Conservation (phyloP, 2,888 invertebrate species). For the Archips crataeganus region DNA sequence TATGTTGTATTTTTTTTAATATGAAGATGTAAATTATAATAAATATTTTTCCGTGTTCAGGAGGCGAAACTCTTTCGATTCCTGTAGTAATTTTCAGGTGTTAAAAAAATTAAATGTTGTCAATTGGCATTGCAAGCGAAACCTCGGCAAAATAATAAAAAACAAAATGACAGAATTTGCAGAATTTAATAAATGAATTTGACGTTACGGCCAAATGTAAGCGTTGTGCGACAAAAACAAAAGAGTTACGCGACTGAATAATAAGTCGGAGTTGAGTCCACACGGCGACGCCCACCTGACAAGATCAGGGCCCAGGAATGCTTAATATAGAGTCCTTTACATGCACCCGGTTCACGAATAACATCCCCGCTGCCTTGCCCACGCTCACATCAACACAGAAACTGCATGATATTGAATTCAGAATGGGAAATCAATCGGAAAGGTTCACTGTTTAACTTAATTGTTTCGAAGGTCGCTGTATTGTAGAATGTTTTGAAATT, state of each 20-base stretch:
- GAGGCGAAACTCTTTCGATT: too few species aligned
- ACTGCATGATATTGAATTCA: conserved; percentile 51
- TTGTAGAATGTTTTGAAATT: background rate
- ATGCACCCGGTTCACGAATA: conserved; percentile 80
- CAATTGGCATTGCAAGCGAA: too few species aligned
- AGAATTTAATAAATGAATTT: conserved; percentile 79
- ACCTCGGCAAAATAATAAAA: too few species aligned
- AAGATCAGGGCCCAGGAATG: conserved; percentile 81
- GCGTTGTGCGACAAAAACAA: conserved; percentile 71
- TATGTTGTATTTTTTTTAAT: too few species aligned
- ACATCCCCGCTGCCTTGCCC: conserved; percentile 69
- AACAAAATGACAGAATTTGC: background rate
- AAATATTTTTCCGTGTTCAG: too few species aligned
- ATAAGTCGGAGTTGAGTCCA: conserved; percentile 80
- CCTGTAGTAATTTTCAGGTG: too few species aligned
- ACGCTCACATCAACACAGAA: conserved; percentile 55
- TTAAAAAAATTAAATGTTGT: too few species aligned
- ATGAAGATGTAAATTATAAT: too few species aligned
- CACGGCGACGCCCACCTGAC: conserved; percentile 75
- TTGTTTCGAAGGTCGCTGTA: background rate
- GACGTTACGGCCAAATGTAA: conserved; percentile 67
- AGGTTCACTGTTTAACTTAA: background rate
- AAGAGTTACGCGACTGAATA: conserved; percentile 77
- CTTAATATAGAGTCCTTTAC: conserved; percentile 84
- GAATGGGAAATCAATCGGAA: conserved; percentile 20